phyloP scores from a whole-genome alignment of 1,140 invertebrate genomes.

The Globodera ellingtonae region DNA sequence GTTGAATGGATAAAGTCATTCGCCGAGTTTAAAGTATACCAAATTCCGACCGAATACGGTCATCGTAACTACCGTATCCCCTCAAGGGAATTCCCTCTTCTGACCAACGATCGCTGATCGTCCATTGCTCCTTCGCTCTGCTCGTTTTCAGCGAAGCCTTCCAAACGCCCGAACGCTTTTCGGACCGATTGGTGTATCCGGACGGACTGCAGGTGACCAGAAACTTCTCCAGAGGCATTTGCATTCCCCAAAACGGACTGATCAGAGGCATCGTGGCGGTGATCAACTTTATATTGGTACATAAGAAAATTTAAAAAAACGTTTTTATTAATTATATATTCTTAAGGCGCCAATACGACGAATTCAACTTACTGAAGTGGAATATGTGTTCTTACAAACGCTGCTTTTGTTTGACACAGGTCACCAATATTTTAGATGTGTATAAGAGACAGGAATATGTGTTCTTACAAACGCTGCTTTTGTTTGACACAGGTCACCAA shows the following conservation, averaged over 20 bases:
- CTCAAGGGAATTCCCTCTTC: constrained; percentile 26
- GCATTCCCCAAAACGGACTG: constrained; percentile 50
- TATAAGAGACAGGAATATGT: too few relatives aligned
- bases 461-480: constrained; percentile 55
- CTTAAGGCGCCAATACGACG: constrained; percentile 40
- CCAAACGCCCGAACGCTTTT: constrained; percentile 57
- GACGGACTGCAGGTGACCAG: constrained; percentile 46
- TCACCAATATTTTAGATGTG: too few relatives aligned
- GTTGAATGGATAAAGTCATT: constrained; percentile 58
- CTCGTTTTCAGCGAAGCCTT: constrained; percentile 59
- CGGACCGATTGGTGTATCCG: constrained; percentile 55
- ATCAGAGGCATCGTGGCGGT: constrained; percentile 61
- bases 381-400: constrained; percentile 57
- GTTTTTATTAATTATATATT: neutral
- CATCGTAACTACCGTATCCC: neutral
- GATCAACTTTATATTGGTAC: constrained; percentile 56
- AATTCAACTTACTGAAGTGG: constrained; percentile 53
- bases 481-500: constrained; percentile 57
- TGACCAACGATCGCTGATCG: constrained; percentile 41
- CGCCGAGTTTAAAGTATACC: constrained; percentile 40
- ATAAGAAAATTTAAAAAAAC: neutral
- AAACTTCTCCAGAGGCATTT: constrained; percentile 49
- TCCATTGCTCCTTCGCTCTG: constrained; percentile 54
- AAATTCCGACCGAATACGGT: neutral
- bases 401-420: constrained; percentile 60